Base-by-base conservation (phyloP, 2,113 vertebrate species). In the Macquaria australasica region DNA sequence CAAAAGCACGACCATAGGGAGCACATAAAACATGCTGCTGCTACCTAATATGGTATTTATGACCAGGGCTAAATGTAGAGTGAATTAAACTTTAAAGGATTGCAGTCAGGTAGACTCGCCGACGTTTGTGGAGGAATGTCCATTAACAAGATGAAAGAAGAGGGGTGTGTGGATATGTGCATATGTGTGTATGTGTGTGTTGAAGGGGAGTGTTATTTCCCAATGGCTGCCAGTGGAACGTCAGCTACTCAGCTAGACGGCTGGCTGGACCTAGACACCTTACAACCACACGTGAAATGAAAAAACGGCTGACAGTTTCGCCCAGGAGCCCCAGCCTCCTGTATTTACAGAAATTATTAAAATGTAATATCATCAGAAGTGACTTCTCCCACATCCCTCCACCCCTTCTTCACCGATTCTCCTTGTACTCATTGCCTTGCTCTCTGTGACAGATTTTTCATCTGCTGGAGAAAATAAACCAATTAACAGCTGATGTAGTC, bases 11-110 rank as follows among this genome's bases (percentile, higher is more conserved):
- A 97, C 98, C 97, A 96, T 94, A 95, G 98, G 98, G 98, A 99
- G 95, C 96, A 91, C 95, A 95, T 96, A 95, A 97, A 98, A 96
- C 95, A 96, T 94, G 97, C 95, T 94, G 96, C 96, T 94, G 96
- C 96, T 97, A 97, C 97, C 97, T 98, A 98, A 98, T 96, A 97
- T 97, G 97, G 96, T 99, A 98, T 99, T 99, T 99, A 98, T 98
- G 97, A 97, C 97, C 96, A 77, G 64, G 91, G 94, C 97, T 97
- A 99, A 99, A 99, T 99, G 98, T 97, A 98, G 97, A 97, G 96
- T 97, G 97, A 98, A 98, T 99, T 98, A 98, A 99, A 99, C 96
- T 98, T 98, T 99, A 98, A 99, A 97, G 96, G 95, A 97, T 97
- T 97, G 89, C 92, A 97, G 96, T 97, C 98, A 99, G 98, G 98